These are phyloP conservation scores for Astatoreochromis straeleni DNA, from an alignment of 2,113 vertebrate species.

Conservation along the genomic window DNA sequence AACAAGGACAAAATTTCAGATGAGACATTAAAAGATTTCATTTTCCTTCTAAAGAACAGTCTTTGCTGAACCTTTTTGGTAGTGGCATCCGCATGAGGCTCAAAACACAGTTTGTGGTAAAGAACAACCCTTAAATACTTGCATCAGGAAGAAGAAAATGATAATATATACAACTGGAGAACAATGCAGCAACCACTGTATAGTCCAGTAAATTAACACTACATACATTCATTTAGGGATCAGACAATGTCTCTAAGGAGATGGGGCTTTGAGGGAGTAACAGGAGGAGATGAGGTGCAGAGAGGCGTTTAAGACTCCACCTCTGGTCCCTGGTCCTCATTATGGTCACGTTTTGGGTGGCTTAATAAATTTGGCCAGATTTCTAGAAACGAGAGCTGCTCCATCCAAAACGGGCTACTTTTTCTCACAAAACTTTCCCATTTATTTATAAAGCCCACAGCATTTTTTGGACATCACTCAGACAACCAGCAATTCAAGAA, in stretches of 20 bases:
- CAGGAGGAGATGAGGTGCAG: neutral
- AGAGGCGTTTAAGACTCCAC: neutral
- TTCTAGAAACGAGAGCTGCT: neutral
- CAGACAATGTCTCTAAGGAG: neutral
- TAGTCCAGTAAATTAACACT: neutral
- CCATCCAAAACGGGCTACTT: neutral
- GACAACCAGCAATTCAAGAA: neutral
- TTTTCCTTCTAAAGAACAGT: neutral
- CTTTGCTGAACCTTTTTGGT: neutral
- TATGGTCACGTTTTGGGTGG: neutral
- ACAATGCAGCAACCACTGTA: neutral
- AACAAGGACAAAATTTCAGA: neutral
- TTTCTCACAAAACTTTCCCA: neutral
- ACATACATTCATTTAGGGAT: neutral
- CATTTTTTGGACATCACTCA: neutral
- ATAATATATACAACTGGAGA: neutral
- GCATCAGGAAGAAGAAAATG: neutral
- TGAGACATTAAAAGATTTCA: neutral
- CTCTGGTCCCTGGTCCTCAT: neutral
- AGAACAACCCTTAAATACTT: neutral
- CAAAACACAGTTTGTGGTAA: neutral
- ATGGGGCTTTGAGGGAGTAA: neutral
- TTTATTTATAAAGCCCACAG: neutral
- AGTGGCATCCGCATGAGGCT: neutral
- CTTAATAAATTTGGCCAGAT: neutral